Conservation (phyloP, 2,113 vertebrate genomes). For the Indri indri region DNA sequence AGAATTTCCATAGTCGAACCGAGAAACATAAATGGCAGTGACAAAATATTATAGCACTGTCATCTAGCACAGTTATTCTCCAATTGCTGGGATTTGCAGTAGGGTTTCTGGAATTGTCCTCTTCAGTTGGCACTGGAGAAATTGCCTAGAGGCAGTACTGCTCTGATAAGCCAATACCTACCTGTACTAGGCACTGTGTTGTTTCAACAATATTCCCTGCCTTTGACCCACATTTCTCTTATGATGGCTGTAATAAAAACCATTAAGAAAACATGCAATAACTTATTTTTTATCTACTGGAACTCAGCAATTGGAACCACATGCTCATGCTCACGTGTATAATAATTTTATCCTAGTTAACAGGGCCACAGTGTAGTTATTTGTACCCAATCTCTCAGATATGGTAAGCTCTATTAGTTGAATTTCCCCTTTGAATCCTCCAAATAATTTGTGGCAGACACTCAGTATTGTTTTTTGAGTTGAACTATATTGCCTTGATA, state of each 20-base stretch:
- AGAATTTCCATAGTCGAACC: conserved; percentile 52
- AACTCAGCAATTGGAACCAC: not conserved
- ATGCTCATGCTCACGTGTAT: not conserved
- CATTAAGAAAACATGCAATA: not conserved
- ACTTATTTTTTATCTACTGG: not conserved
- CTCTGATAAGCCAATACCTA: not conserved
- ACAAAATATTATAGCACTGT: not conserved
- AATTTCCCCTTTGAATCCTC: not conserved
- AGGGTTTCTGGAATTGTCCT: not conserved
- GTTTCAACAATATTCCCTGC: not conserved
- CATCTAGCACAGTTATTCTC: not conserved
- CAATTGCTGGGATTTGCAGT: not conserved
- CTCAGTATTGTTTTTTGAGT: not conserved
- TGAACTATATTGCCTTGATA: not conserved
- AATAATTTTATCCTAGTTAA: conserved; percentile 15
- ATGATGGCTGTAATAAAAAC: not conserved
- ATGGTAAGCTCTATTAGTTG: not conserved
- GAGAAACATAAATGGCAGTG: conserved; percentile 40
- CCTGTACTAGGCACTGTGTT: not conserved
- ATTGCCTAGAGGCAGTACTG: not conserved
- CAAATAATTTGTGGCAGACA: conserved; percentile 50
- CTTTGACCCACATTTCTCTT: not conserved
- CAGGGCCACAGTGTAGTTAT: not conserved
- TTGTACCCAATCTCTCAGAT: not conserved
- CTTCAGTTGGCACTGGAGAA: not conserved